Conservation (phyloP, 2,113 vertebrate genomes). For the Sterna hirundo region DNA sequence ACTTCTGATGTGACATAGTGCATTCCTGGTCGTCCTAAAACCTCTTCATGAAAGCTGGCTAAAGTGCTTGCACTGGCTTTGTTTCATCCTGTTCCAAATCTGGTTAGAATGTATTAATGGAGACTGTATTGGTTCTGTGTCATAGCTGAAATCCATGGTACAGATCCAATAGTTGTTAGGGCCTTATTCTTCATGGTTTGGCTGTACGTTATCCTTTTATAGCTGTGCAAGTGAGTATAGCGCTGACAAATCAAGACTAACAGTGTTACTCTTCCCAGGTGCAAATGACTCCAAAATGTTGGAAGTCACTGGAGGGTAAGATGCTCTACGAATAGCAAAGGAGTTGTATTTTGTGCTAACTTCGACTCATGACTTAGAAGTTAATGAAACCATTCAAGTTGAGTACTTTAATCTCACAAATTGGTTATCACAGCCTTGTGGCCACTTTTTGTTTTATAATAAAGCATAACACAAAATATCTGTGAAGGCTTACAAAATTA, state of each 20-base stretch:
- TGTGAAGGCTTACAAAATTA: conserved; percentile 79
- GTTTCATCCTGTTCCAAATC: not conserved
- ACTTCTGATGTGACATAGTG: not conserved
- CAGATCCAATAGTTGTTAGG: too few species aligned
- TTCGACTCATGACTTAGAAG: conserved; percentile 72
- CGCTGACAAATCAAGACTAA: not conserved
- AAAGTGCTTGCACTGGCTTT: not conserved
- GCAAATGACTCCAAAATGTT: not conserved
- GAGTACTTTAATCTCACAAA: conserved; percentile 80
- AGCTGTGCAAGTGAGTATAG: not conserved
- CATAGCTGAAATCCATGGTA: not conserved
- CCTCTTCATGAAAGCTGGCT: not conserved
- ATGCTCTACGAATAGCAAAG: conserved; percentile 49
- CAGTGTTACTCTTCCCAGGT: not conserved
- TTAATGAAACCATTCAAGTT: conserved; percentile 79
- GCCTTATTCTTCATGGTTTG: not conserved
- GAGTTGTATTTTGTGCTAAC: conserved; percentile 62
- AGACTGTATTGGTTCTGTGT: not conserved
- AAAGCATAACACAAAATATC: conserved; percentile 79
- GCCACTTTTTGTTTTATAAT: conserved; percentile 80
- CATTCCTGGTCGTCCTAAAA: not conserved
- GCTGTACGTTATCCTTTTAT: not conserved
- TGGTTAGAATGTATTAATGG: not conserved
- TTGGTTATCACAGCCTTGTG: conserved; percentile 82
- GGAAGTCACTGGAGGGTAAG: not conserved